These are phyloP conservation scores for Chamaea fasciata DNA, from an alignment of 2,113 vertebrate species.

Conservation along the genomic window DNA sequence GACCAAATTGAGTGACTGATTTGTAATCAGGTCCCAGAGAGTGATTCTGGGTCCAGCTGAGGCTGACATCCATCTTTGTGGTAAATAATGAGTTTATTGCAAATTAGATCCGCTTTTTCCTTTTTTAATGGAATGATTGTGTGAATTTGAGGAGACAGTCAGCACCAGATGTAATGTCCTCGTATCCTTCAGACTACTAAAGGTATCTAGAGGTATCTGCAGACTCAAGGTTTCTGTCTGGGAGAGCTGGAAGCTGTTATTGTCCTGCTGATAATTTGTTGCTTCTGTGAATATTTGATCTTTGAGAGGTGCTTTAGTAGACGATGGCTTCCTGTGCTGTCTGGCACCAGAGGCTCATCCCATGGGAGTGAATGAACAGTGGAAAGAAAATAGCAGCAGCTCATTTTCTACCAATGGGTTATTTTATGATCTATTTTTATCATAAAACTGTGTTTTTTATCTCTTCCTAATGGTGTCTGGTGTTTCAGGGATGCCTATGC, in stretches of 20 bases:
- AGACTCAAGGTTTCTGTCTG: not conserved
- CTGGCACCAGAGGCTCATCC: not conserved
- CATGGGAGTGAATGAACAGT: fast-evolving
- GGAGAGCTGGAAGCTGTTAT: not conserved
- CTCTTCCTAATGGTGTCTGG: not conserved
- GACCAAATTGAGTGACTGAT: not conserved
- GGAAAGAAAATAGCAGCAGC: not conserved
- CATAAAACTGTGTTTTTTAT: fast-evolving
- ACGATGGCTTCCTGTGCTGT: fast-evolving
- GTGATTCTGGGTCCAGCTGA: not conserved
- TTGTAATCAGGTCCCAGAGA: not conserved
- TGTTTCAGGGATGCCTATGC: slow-evolving; percentile 73
- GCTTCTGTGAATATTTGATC: not conserved
- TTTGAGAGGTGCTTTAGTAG: not conserved
- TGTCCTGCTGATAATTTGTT: not conserved
- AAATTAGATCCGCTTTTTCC: not conserved
- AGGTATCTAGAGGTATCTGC: not conserved
- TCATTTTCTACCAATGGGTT: not conserved
- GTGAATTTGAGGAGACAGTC: not conserved
- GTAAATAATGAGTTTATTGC: not conserved
- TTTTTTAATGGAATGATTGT: not conserved
- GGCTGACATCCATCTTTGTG: not conserved
- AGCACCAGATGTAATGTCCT: not conserved
- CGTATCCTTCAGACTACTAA: fast-evolving
- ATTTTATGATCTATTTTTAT: not conserved